Evolutionary conservation across 2,888 invertebrate genomes (phyloP), one percentile per base, ranked within the genome.

Genomic region (Coronaproctus castanopsis): DNA sequence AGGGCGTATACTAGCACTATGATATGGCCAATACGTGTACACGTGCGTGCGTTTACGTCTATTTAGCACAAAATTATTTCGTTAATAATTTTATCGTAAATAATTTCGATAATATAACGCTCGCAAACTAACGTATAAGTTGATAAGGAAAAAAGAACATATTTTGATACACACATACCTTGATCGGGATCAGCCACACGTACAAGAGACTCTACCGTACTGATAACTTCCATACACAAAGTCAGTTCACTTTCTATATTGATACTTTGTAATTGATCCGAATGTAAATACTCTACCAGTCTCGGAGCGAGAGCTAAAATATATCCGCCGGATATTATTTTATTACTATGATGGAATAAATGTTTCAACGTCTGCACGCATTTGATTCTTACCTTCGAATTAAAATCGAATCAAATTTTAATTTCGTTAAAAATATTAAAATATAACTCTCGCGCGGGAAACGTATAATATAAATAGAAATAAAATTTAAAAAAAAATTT

Each of bases 231-330:
- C 54, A 84, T 71, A 18, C 82, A 78, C 55, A 87, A 78, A 24
- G 79, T 76, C 54, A 87, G 72, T 68, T 88, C 84, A n/a, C 75
- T 71, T 62, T 86, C 85, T 14, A 77, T 78, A 60, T 75, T 71
- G 10, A 82, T 77, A 64, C 75, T 76, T 63, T 78, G 77, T 52
- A 80, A 77, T 56, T 75, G 73, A 57, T 83, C 81, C 8, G 78
- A 75, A 68, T 84, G 82, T 54, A 87, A 75, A 67, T 80, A 81
- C 70, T 87, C 84, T 48, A 89, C 80, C 58, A 90, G 76, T 65
- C 83, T 76, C 2, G 88, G 87, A 5, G 87, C 86, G 63, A 89
- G 73, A 0, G 84, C 80, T 67, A 87, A 86, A 65, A 91, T 87
- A 68, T 85, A 89, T 0, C 86, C 83, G 3, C 83, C 82, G 49